These are phyloP conservation scores for Taxidea taxus DNA, from an alignment of 2,113 vertebrate species.

Conservation along the genomic window DNA sequence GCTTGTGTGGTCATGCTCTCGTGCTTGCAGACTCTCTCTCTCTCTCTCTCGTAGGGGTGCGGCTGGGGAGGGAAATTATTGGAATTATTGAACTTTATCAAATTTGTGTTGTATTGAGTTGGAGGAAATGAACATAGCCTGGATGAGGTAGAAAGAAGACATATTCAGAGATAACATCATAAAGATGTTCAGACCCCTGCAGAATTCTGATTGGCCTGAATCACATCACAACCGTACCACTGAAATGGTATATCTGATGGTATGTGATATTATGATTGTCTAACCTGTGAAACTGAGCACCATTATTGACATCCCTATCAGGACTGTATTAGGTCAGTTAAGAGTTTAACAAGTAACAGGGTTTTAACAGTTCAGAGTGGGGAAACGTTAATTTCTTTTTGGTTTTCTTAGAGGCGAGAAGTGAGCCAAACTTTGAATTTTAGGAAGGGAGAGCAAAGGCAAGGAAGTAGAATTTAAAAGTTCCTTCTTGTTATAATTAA, in stretches of 20 bases:
- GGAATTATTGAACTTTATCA: not conserved
- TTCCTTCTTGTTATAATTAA: not conserved
- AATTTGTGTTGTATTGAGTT: not conserved
- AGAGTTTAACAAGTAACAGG: not conserved
- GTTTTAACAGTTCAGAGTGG: not conserved
- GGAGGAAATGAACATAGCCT: not conserved
- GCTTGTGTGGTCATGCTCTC: not conserved
- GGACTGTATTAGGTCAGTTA: not conserved
- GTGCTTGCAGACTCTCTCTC: not conserved
- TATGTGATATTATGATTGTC: not conserved
- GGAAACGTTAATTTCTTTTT: not conserved
- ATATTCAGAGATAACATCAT: not conserved
- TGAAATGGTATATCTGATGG: not conserved
- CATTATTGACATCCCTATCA: not conserved
- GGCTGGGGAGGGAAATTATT: not conserved
- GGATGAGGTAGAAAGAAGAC: not conserved
- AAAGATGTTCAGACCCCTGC: not conserved
- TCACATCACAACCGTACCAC: not conserved
- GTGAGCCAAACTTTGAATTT: slow-evolving; percentile 7
- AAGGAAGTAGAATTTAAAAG: not conserved
- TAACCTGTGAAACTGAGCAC: not conserved
- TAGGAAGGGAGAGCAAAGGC: not conserved
- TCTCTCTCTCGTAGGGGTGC: not conserved
- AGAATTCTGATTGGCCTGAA: not conserved
- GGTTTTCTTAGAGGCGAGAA: not conserved